phyloP scores from a whole-genome alignment of 1,140 invertebrate genomes.

The Drosophila lacertosa region DNA sequence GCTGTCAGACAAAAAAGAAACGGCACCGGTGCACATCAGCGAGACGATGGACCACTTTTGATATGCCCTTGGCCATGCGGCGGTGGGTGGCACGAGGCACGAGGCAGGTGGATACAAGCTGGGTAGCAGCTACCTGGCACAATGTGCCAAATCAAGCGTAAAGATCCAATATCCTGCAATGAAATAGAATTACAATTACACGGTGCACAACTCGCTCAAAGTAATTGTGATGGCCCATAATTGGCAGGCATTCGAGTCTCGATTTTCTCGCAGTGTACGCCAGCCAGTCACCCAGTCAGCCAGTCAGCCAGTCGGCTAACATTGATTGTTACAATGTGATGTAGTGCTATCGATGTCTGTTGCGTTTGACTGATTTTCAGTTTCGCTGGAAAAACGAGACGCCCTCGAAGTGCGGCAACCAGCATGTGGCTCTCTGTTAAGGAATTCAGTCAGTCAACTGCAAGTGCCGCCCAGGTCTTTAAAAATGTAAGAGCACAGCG shows the following conservation, averaged over 20 bases:
- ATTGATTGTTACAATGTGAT: constrained; percentile 47
- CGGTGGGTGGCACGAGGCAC: neutral
- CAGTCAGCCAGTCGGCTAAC: no score
- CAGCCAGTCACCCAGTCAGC: no score
- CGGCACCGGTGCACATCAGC: constrained; percentile 12
- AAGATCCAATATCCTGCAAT: constrained; percentile 79
- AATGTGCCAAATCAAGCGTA: constrained; percentile 77
- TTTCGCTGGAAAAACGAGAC: constrained; percentile 76
- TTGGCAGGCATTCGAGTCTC: constrained; percentile 20
- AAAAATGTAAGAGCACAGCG: constrained; percentile 66
- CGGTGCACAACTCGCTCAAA: neutral
- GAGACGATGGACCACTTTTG: constrained; percentile 66
- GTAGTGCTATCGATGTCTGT: constrained; percentile 81
- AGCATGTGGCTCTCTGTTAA: constrained; percentile 9
- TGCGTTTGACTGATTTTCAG: constrained; percentile 78
- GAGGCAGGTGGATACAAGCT: constrained; percentile 1
- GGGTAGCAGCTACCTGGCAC: constrained; percentile 17
- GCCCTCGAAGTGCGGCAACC: constrained; percentile 50
- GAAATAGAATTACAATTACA: constrained; percentile 74
- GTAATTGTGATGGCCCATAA: neutral
- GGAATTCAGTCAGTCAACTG: constrained; percentile 58
- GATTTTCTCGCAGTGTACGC: constrained; percentile 61
- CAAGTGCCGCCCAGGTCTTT: constrained; percentile 78
- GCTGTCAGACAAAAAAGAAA: constrained; percentile 63
- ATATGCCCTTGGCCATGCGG: constrained; percentile 41